Base-by-base conservation (phyloP, 2,797 vertebrate genomes). In the Microctenopoma lineatum region DNA sequence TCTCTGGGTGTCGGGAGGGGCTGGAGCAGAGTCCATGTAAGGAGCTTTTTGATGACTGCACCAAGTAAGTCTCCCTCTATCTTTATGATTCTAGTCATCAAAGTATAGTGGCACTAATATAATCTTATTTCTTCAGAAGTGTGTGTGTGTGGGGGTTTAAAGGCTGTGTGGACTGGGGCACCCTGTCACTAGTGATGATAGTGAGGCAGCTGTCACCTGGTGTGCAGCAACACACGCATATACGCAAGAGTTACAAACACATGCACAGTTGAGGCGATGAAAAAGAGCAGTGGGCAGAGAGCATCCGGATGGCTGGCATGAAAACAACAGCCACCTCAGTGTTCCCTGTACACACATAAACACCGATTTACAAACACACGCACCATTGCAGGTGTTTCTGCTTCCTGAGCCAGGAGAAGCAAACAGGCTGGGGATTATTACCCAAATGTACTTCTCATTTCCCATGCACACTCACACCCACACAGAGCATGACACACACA, bases 1-100 rank as follows among this genome's bases (percentile, higher is more conserved):
- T 96, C n/a, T 88, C 76, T 34, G 92, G 92, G 59, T 97, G 97
- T 87, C 92, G 92, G 82, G 89, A 93, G 85, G 94, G 84, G 75
- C 91, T 97, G 87, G 93, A 95, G 79, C 92, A 95, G 86, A 94
- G 77, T 79, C 95, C 95, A 25, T 95, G 93, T 87, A 96, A 95
- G 84, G 96, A 96, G 59, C 88, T 95, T 83, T 98, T 98, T 74
- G 90, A 95, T 76, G 96, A 96, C 73, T 98, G 96, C 84, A 89
- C 91, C 60, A 95, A 95, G 97, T 98, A 89, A 87, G 94, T 80
- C 67, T 72, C 42, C 9, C n/a, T 58, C 48, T 39, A 36, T 69
- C 11, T 59, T 29, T 36, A n/a, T 61, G 45, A 63, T 74, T 0
- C 41, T 62, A 11, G 32, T 50, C 14, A n/a, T 81, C 60, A 51